Conservation (phyloP, 1,140 invertebrate species). For the Lepeophtheirus salmonis region DNA sequence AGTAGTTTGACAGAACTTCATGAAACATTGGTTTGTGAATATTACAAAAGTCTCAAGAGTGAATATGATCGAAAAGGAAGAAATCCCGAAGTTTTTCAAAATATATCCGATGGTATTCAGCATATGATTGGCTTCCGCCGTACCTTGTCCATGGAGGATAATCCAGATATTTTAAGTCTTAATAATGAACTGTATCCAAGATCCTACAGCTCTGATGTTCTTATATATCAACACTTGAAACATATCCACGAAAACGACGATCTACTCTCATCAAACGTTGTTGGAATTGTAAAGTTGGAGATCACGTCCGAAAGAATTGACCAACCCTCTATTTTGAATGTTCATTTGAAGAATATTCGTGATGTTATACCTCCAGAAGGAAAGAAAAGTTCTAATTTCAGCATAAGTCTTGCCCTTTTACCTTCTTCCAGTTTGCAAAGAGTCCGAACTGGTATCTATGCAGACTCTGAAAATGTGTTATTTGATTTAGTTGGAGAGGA, state of each 20-base stretch:
- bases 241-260: not conserved
- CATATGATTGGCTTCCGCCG: not conserved
- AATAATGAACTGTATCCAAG: not conserved
- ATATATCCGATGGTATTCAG: not conserved
- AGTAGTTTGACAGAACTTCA: not conserved
- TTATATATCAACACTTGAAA: not conserved
- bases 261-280: not conserved
- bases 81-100: not conserved
- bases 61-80: not conserved
- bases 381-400: not conserved
- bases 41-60: not conserved
- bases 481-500: not conserved
- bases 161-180: not conserved
- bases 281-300: not conserved
- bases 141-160: not conserved
- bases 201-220: not conserved
- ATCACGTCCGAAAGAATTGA: not conserved
- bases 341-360: not conserved
- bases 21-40: not conserved
- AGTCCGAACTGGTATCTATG: not conserved
- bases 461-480: not conserved
- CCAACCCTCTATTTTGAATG: not conserved
- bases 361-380: not conserved
- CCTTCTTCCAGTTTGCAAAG: not conserved
- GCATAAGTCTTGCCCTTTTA: not conserved